Conservation (phyloP, 2,113 vertebrate genomes). For the Pterocles gutturalis region DNA sequence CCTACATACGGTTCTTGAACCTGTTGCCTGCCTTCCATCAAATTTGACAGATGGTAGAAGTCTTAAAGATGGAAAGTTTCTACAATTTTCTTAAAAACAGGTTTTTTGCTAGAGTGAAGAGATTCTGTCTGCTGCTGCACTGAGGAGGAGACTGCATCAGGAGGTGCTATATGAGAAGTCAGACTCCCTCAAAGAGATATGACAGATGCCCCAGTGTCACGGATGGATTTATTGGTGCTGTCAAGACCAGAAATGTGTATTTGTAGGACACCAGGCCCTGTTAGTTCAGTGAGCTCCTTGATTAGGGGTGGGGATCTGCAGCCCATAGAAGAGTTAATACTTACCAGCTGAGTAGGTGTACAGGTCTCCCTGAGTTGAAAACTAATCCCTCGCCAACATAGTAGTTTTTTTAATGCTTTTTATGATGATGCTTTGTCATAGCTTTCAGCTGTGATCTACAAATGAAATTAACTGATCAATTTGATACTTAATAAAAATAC, state of each 20-base stretch:
- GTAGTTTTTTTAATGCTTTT: neutral
- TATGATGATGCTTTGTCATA: neutral
- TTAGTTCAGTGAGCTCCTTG: neutral
- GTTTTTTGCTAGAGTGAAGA: neutral
- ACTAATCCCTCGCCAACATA: neutral
- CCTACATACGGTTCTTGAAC: neutral
- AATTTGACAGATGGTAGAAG: neutral
- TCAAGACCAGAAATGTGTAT: neutral
- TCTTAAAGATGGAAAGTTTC: neutral
- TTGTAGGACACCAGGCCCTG: neutral
- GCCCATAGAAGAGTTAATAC: neutral
- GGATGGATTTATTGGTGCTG: neutral
- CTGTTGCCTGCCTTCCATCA: neutral
- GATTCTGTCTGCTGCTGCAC: neutral
- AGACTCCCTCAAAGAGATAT: neutral
- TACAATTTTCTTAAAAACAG: neutral
- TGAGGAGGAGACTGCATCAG: neutral
- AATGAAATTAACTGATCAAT: neutral
- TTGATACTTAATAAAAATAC: neutral
- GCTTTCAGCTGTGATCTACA: conserved; percentile 1
- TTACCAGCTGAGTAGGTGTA: neutral
- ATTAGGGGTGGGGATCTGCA: neutral
- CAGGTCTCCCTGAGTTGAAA: neutral
- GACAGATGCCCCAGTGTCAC: neutral
- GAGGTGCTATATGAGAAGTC: neutral